Conservation (phyloP, 2,888 invertebrate genomes). For the Eupithecia vulgata region DNA sequence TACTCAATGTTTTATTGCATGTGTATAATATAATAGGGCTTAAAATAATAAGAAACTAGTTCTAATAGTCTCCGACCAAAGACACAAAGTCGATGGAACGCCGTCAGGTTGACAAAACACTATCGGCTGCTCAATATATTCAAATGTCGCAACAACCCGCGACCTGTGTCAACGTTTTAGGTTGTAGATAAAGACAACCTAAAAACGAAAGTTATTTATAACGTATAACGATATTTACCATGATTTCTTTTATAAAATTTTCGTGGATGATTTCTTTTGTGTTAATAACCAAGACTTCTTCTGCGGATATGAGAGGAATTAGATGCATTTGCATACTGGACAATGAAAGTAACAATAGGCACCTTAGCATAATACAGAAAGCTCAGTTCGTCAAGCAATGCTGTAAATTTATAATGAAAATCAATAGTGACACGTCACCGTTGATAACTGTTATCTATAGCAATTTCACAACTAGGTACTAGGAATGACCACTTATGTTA, state of each 20-base stretch:
- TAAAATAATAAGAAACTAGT: no score
- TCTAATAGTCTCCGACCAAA: background rate
- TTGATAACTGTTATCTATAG: conserved; percentile 30
- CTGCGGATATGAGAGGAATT: background rate
- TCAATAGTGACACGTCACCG: conserved; percentile 32
- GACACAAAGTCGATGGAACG: background rate
- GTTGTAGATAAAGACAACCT: background rate
- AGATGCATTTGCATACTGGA: background rate
- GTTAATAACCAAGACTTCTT: background rate
- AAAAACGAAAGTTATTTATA: no score
- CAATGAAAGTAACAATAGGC: background rate
- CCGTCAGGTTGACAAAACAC: background rate
- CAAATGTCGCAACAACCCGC: background rate
- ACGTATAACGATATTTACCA: no score
- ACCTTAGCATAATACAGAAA: background rate
- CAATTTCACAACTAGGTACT: conserved; percentile 30
- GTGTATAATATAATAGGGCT: no score
- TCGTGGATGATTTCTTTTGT: background rate
- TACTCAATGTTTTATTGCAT: no score
- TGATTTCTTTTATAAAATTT: no score
- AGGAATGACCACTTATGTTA: conserved; percentile 12
- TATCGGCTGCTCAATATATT: background rate
- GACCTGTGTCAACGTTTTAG: no score
- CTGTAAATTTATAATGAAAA: conserved; percentile 19
- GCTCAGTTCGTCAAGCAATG: background rate